A percentile compares a stretch with the other conserved stretches of the same genome.
Conservation (phyloP, 2,113 vertebrate species). For the Poecile atricapillus region DNA sequence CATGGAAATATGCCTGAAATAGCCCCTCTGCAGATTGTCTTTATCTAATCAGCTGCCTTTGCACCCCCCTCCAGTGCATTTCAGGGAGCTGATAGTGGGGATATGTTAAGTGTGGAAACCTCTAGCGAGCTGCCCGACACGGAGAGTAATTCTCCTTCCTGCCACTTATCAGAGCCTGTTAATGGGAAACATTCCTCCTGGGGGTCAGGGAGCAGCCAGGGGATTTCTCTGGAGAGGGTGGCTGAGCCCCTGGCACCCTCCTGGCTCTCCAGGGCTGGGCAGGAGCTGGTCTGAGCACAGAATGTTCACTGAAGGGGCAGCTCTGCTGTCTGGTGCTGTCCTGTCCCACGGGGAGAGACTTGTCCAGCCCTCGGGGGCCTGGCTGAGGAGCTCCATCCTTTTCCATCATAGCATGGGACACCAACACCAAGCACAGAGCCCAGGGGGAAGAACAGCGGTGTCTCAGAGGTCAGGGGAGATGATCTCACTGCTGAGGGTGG, state of each 20-base stretch:
- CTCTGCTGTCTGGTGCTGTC: neutral
- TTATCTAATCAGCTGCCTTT: conserved; percentile 60
- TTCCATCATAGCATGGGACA: neutral
- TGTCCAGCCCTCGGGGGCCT: neutral
- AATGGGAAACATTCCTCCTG: conserved; percentile 51
- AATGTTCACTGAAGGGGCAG: neutral
- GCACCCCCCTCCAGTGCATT: conserved; percentile 16
- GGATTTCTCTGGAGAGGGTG: neutral
- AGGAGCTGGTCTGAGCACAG: neutral
- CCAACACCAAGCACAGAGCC: neutral
- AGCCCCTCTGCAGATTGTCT: conserved; percentile 55
- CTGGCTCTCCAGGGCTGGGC: neutral
- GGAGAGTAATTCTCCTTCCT: conserved; percentile 52
- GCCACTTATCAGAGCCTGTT: conserved; percentile 59
- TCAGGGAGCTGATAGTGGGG: conserved; percentile 57
- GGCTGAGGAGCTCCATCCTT: neutral
- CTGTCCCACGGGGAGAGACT: neutral
- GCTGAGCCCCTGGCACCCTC: neutral
- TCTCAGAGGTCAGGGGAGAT: neutral
- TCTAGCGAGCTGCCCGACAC: neutral
- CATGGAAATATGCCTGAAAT: conserved; percentile 72
- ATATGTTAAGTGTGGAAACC: conserved; percentile 61
- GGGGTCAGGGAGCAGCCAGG: neutral
- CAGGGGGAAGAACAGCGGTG: fast-evolving
- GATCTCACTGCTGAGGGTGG: neutral